Percentiles rank a stretch among this genome's conserved stretches.
phyloP scores from a whole-genome alignment of 1,140 invertebrate species.

The Orius insidiosus region DNA sequence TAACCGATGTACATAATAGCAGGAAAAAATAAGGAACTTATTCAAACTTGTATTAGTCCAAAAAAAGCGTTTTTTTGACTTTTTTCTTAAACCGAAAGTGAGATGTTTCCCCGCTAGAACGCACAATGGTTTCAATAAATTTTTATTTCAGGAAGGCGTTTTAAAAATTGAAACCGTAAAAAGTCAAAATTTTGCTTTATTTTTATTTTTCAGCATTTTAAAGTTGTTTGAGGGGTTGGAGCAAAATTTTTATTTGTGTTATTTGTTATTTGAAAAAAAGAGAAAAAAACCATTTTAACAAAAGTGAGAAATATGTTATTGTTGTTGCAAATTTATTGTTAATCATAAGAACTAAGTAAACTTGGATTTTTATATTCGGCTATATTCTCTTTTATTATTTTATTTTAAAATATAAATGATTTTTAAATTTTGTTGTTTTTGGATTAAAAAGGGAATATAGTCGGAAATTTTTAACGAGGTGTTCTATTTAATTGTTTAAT shows the following conservation, averaged over 20 bases:
- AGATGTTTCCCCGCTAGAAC: too few relatives aligned
- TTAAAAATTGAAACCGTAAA: too few relatives aligned
- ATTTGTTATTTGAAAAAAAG: conserved; percentile 5
- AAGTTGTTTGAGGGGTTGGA: conserved; percentile 5
- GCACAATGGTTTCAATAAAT: too few relatives aligned
- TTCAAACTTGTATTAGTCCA: too few relatives aligned
- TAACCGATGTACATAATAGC: neutral
- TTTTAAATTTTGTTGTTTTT: neutral
- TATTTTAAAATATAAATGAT: neutral
- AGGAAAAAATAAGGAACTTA: too few relatives aligned
- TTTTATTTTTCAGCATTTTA: too few relatives aligned
- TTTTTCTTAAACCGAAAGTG: too few relatives aligned
- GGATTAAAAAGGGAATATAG: conserved; percentile 2
- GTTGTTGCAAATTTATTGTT: conserved; percentile 18
- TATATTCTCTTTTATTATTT: conserved; percentile 11
- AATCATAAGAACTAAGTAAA: conserved; percentile 16
- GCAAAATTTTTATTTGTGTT: conserved; percentile 8
- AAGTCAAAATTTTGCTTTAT: too few relatives aligned
- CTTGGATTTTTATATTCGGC: conserved; percentile 13
- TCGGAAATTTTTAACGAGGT: conserved; percentile 3
- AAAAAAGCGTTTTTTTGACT: too few relatives aligned
- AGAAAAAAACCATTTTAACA: conserved; percentile 1
- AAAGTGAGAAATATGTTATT: conserved; percentile 15
- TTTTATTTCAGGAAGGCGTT: too few relatives aligned
- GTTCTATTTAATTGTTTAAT: conserved; percentile 5